These are phyloP conservation scores for Muscicapa striata DNA, from an alignment of 2,797 vertebrate species.

Conservation along the genomic window DNA sequence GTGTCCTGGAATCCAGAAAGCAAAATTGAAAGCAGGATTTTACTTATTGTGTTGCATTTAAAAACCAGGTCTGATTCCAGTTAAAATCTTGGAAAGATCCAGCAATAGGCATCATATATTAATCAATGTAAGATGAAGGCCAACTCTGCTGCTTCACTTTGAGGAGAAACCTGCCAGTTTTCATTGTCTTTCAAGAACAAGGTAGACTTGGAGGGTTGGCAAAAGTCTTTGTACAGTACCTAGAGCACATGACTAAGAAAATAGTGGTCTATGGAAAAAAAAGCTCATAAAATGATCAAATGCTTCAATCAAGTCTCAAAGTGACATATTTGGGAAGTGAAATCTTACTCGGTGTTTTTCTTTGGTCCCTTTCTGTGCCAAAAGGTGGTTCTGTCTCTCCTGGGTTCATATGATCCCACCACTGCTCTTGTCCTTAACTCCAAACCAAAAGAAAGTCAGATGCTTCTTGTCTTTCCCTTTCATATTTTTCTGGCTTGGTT, in stretches of 20 bases:
- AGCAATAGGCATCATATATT: not conserved
- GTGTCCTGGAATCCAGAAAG: constrained; percentile 26
- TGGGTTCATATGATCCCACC: fast-evolving
- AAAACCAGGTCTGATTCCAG: constrained; percentile 46
- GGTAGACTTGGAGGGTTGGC: not conserved
- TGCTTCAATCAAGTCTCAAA: not conserved
- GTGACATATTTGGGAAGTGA: fast-evolving
- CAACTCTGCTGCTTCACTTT: not conserved
- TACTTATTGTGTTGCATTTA: constrained; percentile 15
- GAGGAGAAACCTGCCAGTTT: not conserved
- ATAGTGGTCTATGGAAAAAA: not conserved
- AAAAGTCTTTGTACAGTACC: not conserved
- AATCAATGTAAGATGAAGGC: constrained; percentile 38
- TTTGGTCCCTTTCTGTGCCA: not conserved
- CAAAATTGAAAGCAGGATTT: constrained; percentile 63
- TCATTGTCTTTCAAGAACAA: not conserved
- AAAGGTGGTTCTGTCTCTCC: fast-evolving
- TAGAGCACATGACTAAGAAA: not conserved
- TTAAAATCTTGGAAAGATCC: constrained; percentile 38
- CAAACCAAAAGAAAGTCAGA: not conserved
- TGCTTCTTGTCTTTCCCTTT: not conserved
- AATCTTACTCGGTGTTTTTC: fast-evolving
- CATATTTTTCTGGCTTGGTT: not conserved
- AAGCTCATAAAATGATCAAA: not conserved
- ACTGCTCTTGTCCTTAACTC: not conserved